Evolutionary conservation across 1,140 invertebrate species (phyloP).

Genomic region (Polypedilum vanderplanki): DNA sequence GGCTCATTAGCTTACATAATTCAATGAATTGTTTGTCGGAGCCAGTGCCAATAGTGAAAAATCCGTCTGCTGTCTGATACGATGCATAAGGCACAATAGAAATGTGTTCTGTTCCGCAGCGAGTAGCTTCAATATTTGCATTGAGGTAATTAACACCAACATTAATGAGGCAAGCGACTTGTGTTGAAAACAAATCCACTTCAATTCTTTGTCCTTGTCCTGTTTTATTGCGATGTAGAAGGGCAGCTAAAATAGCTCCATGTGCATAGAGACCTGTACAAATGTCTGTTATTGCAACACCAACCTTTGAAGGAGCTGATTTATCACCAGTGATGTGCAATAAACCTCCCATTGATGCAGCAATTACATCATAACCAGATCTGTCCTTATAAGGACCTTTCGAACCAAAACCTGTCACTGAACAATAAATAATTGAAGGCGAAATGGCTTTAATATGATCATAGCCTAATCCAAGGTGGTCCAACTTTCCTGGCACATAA

Average conservation of each 20-base stretch:
- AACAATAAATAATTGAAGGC: constrained; percentile 85
- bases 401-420: constrained; percentile 86
- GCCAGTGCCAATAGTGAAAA: constrained; percentile 77
- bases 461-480: constrained; percentile 72
- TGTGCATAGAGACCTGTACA: constrained; percentile 90
- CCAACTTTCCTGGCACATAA: constrained; percentile 85
- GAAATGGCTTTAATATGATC: constrained; percentile 61
- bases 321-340: constrained; percentile 81
- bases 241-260: constrained; percentile 89
- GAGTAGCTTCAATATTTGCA: constrained; percentile 62
- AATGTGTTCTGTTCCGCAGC: constrained; percentile 86
- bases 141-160: constrained; percentile 88
- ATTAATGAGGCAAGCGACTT: constrained; percentile 82
- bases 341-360: constrained; percentile 83
- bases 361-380: constrained; percentile 94
- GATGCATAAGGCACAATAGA: constrained; percentile 93
- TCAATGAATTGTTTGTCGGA: constrained; percentile 69
- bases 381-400: constrained; percentile 75
- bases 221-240: constrained; percentile 69
- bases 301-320: constrained; percentile 82
- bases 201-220: constrained; percentile 87
- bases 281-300: constrained; percentile 88
- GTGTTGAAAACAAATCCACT: constrained; percentile 87
- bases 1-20: constrained; percentile 57
- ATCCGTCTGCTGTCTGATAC: constrained; percentile 73